phyloP scores from a whole-genome alignment of 2,888 invertebrate species.

The Drosophila eohydei region DNA sequence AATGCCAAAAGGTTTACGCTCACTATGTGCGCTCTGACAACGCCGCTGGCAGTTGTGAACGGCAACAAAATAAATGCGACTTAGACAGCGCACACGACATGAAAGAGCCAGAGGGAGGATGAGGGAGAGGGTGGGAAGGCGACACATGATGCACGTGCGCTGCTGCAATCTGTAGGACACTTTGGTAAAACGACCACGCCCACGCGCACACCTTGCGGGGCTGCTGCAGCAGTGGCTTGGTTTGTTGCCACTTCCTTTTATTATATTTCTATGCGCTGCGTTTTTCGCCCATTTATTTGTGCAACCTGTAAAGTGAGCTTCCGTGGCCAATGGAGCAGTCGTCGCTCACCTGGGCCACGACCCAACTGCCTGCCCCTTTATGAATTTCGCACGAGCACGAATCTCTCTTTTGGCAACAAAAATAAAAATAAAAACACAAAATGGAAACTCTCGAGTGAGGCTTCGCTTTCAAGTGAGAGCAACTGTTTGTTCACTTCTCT shows the following conservation, averaged over 20 bases:
- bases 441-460: conserved; percentile 52
- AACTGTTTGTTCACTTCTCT: conserved; percentile 41
- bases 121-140: neutral
- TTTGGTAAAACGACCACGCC: conserved; percentile 23
- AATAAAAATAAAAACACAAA: conserved; percentile 7
- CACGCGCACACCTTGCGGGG: neutral
- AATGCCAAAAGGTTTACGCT: neutral
- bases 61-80: conserved; percentile 2
- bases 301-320: conserved; percentile 37
- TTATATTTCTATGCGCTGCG: conserved; percentile 36
- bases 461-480: conserved; percentile 62
- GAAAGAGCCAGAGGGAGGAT: neutral
- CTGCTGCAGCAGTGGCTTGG: neutral
- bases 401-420: conserved; percentile 47
- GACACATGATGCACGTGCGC: conserved; percentile 43
- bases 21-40: neutral
- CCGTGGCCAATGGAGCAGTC: conserved; percentile 28
- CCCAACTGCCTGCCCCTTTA: conserved; percentile 24
- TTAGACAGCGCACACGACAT: neutral
- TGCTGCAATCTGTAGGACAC: conserved; percentile 59
- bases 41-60: conserved; percentile 21
- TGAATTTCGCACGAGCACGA: conserved; percentile 62
- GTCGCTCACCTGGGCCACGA: conserved; percentile 10
- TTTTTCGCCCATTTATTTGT: conserved; percentile 52
- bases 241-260: conserved; percentile 17